phyloP scores from a whole-genome alignment of 1,140 invertebrate species.

The Solenopsis fugax region DNA sequence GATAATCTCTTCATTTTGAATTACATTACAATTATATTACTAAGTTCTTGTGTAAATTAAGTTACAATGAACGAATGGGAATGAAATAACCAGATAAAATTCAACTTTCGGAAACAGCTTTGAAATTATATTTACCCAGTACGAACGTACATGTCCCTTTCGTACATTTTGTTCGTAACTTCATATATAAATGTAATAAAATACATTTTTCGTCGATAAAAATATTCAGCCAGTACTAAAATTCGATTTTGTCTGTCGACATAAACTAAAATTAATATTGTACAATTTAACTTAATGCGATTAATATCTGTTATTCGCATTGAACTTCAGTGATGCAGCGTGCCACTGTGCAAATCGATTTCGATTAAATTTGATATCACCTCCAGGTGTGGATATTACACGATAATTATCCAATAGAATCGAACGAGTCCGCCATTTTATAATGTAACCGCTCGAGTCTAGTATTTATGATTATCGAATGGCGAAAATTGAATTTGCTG shows the following conservation, averaged over 20 bases:
- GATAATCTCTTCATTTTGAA: background rate
- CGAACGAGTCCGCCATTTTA: constrained; percentile 30
- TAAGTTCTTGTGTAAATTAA: background rate
- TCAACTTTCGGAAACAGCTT: background rate
- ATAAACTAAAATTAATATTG: constrained; percentile 19
- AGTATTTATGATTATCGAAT: constrained; percentile 70
- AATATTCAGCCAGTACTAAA: background rate
- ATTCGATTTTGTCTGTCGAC: constrained; percentile 6
- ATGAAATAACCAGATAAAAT: constrained; percentile 8
- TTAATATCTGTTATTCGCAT: constrained; percentile 23
- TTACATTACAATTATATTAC: constrained; percentile 23
- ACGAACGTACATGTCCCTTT: background rate
- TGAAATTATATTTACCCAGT: background rate
- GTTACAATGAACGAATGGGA: background rate
- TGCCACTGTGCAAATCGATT: background rate
- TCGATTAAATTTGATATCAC: constrained; percentile 70
- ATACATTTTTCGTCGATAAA: background rate
- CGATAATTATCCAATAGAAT: constrained; percentile 62
- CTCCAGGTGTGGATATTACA: constrained; percentile 30
- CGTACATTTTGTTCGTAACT: background rate
- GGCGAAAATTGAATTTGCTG: constrained; percentile 65
- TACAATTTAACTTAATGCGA: constrained; percentile 36
- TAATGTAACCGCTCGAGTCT: constrained; percentile 23
- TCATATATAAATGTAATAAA: background rate
- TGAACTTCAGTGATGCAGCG: constrained; percentile 2